Conservation (phyloP, 2,113 vertebrate genomes). For the Oceanodroma tethys region DNA sequence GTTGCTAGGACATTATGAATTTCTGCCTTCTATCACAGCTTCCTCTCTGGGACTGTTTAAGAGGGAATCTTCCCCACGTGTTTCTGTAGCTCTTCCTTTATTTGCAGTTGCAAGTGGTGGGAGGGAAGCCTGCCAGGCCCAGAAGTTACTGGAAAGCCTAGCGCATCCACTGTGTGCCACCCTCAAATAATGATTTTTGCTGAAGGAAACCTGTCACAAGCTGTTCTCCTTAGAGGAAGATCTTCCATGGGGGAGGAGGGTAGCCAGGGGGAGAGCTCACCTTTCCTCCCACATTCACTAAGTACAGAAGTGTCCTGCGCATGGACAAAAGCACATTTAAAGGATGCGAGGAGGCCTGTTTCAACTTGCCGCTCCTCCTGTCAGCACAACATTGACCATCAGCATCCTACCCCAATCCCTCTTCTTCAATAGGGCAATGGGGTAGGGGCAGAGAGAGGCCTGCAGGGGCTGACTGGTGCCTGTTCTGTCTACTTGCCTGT, state of each 20-base stretch:
- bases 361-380: not conserved
- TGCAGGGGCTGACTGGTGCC: not conserved
- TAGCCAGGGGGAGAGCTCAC: not conserved
- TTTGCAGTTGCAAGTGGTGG: not conserved
- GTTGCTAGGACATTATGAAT: not conserved
- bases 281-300: not conserved
- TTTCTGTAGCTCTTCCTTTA: not conserved
- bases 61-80: not conserved
- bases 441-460: not conserved
- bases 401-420: accelerated
- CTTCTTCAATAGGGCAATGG: not conserved
- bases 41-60: not conserved
- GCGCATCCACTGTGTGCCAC: not conserved
- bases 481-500: too few relatives aligned
- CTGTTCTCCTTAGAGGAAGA: not conserved
- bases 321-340: not conserved
- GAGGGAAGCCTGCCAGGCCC: not conserved
- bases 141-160: not conserved
- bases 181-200: not conserved
- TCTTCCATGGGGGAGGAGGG: not conserved
- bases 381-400: not conserved
- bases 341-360: not conserved
- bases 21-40: not conserved
- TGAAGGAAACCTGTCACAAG: not conserved
- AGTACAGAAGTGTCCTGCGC: not conserved